phyloP scores from a whole-genome alignment of 2,888 invertebrate species.

The Microplitis deprimator region DNA sequence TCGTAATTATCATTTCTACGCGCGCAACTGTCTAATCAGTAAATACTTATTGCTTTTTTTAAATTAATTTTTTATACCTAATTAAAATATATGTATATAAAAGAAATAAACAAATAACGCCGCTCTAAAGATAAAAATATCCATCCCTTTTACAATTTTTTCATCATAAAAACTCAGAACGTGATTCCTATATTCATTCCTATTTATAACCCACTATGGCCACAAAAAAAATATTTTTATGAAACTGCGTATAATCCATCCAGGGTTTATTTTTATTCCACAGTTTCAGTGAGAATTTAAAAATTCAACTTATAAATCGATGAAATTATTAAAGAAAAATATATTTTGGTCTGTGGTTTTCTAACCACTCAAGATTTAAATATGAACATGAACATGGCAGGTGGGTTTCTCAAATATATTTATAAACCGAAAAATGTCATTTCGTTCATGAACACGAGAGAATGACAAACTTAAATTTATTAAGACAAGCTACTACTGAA shows the following conservation, averaged over 20 bases:
- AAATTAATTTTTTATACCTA: background rate
- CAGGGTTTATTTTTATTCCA: background rate
- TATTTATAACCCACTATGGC: background rate
- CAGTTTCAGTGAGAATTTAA: background rate
- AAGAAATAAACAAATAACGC: background rate
- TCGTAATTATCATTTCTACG: constrained; percentile 12
- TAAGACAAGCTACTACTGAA: too few relatives aligned
- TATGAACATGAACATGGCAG: too few relatives aligned
- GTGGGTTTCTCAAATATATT: too few relatives aligned
- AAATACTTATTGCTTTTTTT: background rate
- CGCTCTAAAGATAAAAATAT: background rate
- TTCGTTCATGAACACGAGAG: too few relatives aligned
- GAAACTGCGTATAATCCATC: background rate
- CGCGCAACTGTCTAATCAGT: background rate
- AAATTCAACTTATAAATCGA: background rate
- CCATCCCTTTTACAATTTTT: background rate
- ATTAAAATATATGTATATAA: too few relatives aligned
- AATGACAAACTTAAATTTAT: too few relatives aligned
- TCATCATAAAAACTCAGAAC: background rate
- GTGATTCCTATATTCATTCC: background rate
- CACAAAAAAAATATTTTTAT: background rate
- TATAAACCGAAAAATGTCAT: too few relatives aligned
- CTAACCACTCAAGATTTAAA: background rate
- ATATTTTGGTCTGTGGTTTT: background rate
- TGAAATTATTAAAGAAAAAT: background rate